A percentile compares a stretch with the other conserved stretches of the same genome.
Evolutionary conservation across 1,140 invertebrate genomes (phyloP).

Genomic region (Berghia stephanieae): DNA sequence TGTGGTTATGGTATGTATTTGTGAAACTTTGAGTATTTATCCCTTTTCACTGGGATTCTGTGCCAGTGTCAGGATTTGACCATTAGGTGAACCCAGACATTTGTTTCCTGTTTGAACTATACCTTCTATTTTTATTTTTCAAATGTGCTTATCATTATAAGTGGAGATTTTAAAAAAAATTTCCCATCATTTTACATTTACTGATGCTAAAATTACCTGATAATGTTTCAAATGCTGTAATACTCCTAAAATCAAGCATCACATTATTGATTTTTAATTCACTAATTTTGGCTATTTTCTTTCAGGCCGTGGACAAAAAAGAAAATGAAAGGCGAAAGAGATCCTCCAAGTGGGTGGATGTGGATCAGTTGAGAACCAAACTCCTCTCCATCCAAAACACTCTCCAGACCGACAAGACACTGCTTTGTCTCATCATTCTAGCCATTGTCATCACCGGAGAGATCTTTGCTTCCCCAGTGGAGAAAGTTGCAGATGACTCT

Average conservation of each 20-base stretch:
- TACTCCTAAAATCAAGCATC: background rate
- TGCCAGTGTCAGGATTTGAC: background rate
- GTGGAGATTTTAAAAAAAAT: no score
- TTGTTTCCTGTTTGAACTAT: no score
- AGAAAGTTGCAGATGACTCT: slow-evolving; percentile 62
- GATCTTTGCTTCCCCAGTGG: slow-evolving; percentile 55
- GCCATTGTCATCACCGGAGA: slow-evolving; percentile 56
- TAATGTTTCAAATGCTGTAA: background rate
- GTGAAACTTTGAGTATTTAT: no score
- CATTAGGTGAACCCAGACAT: background rate
- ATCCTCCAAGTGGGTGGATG: background rate
- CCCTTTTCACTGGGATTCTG: background rate
- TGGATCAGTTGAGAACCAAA: slow-evolving; percentile 32
- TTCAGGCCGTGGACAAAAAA: background rate
- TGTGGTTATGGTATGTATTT: no score
- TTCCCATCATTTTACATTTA: no score
- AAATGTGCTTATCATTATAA: no score
- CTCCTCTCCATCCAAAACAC: slow-evolving; percentile 17
- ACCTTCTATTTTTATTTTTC: no score
- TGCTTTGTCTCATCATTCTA: slow-evolving; percentile 52
- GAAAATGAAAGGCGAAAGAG: background rate
- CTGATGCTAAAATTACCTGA: background rate
- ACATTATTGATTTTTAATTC: background rate
- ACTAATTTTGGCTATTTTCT: background rate
- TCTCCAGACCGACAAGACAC: slow-evolving; percentile 31